These are phyloP conservation scores for Thalassarche chlororhynchos DNA, from an alignment of 2,113 vertebrate genomes.

Conservation along the genomic window DNA sequence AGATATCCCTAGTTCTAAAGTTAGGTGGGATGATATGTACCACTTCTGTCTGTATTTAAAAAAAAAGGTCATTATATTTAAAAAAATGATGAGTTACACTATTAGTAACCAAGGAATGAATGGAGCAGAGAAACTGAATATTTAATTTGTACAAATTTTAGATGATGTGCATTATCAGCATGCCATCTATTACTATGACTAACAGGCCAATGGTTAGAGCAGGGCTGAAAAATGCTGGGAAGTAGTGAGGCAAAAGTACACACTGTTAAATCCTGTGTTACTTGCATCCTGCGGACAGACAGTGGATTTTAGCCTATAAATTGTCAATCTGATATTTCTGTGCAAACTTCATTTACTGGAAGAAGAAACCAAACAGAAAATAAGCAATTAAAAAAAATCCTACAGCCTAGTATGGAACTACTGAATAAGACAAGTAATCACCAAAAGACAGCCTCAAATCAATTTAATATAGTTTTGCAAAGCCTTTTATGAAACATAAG, in stretches of 20 bases:
- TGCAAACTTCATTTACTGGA: background rate
- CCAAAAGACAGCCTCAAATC: background rate
- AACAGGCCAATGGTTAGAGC: background rate
- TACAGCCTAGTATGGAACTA: background rate
- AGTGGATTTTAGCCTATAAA: background rate
- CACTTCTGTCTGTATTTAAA: slow-evolving; percentile 13
- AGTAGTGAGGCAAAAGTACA: background rate
- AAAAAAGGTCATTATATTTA: slow-evolving; percentile 25
- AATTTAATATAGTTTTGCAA: background rate
- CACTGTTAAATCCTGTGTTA: background rate
- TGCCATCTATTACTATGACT: background rate
- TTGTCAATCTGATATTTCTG: background rate
- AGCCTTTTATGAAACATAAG: background rate
- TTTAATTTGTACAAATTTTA: slow-evolving; percentile 54
- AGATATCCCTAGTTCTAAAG: slow-evolving; percentile 48
- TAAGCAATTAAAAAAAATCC: background rate
- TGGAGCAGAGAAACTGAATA: slow-evolving; percentile 28
- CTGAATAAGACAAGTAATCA: background rate
- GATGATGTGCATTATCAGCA: background rate
- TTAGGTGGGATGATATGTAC: slow-evolving; percentile 51
- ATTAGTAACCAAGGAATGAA: slow-evolving; percentile 34
- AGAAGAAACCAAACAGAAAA: background rate
- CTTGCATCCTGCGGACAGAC: background rate
- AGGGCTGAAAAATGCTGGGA: slow-evolving; percentile 7
- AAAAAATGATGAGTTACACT: slow-evolving; percentile 41